These are phyloP conservation scores for Lasiommata megera DNA, from an alignment of 2,888 invertebrate genomes.

Conservation along the genomic window DNA sequence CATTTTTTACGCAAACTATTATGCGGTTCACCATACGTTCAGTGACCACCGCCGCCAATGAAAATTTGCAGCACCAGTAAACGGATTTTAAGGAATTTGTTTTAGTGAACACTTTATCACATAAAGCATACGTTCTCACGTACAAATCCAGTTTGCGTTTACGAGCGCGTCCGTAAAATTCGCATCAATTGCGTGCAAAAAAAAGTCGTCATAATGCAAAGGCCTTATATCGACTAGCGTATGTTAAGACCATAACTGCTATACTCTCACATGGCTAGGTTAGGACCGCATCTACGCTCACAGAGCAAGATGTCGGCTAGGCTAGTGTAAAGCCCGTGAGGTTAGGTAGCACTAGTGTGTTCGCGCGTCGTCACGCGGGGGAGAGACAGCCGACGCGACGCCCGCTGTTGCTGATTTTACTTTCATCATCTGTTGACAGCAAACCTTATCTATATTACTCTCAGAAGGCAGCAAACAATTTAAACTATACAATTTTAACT, in stretches of 20 bases:
- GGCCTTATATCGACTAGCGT: neutral
- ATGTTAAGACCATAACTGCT: neutral
- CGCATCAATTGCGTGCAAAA: neutral
- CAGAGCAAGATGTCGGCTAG: neutral
- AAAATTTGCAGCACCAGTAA: too few relatives aligned
- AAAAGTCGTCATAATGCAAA: neutral
- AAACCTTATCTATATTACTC: neutral
- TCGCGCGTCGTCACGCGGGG: conserved; percentile 80
- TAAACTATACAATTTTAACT: too few relatives aligned
- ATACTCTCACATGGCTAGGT: neutral
- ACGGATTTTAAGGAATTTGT: too few relatives aligned
- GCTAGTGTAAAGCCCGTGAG: conserved; percentile 19
- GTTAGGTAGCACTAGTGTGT: conserved; percentile 50
- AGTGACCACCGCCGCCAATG: too few relatives aligned
- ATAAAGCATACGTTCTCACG: too few relatives aligned
- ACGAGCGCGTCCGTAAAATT: neutral
- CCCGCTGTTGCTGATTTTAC: conserved; percentile 81
- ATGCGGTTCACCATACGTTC: too few relatives aligned
- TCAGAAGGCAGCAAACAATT: too few relatives aligned
- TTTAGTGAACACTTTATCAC: too few relatives aligned
- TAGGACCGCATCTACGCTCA: conserved; percentile 13
- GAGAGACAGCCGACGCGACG: conserved; percentile 85
- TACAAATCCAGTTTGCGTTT: too few relatives aligned
- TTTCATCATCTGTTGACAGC: conserved; percentile 74
- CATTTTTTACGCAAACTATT: too few relatives aligned